phyloP scores from a whole-genome alignment of 2,888 invertebrate genomes.

The Perdita meconis region DNA sequence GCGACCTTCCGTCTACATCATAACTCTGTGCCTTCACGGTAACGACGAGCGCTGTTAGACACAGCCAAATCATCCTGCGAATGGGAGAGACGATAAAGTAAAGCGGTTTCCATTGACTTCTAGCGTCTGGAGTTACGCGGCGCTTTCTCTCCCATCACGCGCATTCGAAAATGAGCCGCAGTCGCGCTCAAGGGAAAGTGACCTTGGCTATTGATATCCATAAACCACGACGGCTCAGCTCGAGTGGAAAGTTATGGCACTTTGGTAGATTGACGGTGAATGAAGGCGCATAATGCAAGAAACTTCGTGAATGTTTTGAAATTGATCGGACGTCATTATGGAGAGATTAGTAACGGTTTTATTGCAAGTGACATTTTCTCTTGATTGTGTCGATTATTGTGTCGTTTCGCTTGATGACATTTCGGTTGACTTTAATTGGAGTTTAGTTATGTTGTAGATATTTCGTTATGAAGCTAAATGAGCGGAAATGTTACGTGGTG shows the following conservation, averaged over 20 bases:
- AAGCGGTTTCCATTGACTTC: no score
- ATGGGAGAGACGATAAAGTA: conserved; percentile 4
- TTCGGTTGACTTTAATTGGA: neutral
- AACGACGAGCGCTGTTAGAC: conserved; percentile 76
- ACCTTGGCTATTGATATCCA: conserved; percentile 40
- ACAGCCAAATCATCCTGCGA: conserved; percentile 78
- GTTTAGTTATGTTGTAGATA: no score
- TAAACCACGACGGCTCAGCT: neutral
- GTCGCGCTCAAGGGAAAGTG: conserved; percentile 48
- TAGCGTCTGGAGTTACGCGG: no score
- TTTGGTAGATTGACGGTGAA: conserved; percentile 5
- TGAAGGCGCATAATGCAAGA: neutral
- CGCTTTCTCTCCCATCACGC: conserved; percentile 27
- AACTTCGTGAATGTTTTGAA: neutral
- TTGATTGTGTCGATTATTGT: neutral
- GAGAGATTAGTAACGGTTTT: no score
- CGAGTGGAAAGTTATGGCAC: conserved; percentile 33
- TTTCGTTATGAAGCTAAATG: no score
- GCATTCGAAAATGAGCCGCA: neutral
- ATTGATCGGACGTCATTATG: neutral
- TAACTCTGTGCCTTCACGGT: conserved; percentile 77
- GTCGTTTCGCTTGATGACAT: neutral
- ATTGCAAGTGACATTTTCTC: neutral
- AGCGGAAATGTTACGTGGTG: no score
- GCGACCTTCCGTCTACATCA: conserved; percentile 78